Conservation (phyloP, 2,888 invertebrate species). For the Pharmacophagus antenor region DNA sequence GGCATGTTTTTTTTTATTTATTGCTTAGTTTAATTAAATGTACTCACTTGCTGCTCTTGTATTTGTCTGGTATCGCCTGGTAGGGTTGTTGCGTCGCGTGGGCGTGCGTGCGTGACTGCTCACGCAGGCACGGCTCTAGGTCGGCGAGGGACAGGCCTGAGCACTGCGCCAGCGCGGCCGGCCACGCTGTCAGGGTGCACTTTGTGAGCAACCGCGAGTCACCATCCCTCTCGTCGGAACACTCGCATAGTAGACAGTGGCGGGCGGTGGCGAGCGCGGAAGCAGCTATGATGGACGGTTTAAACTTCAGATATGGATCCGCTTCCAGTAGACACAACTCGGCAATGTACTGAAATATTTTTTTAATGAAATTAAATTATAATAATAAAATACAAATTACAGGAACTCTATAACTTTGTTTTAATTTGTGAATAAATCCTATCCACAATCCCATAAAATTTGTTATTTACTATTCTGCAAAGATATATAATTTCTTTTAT, state of each 20-base stretch:
- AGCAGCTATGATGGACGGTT: constrained; percentile 91
- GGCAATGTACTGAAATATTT: constrained; percentile 84
- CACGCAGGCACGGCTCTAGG: constrained; percentile 84
- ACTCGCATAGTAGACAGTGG: constrained; percentile 82
- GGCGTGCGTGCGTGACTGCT: constrained; percentile 85
- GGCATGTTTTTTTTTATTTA: too few relatives aligned
- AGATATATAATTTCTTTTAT: too few relatives aligned
- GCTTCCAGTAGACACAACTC: constrained; percentile 93
- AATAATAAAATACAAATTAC: too few relatives aligned
- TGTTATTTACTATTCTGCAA: too few relatives aligned
- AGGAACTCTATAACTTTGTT: too few relatives aligned
- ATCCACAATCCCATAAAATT: too few relatives aligned
- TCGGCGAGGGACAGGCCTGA: constrained; percentile 85
- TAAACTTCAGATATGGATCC: constrained; percentile 90
- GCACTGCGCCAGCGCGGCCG: constrained; percentile 80
- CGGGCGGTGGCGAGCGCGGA: constrained; percentile 90
- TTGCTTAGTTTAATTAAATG: background rate
- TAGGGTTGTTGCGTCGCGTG: constrained; percentile 85
- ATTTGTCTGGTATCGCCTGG: constrained; percentile 94
- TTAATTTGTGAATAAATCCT: too few relatives aligned
- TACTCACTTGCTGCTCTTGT: constrained; percentile 86
- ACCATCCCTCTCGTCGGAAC: constrained; percentile 33
- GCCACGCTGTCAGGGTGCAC: constrained; percentile 79
- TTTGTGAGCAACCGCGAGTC: constrained; percentile 30
- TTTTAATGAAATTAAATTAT: too few relatives aligned